These are phyloP conservation scores for Archegozetes longisetosus DNA, from an alignment of 1,140 invertebrate genomes.

Conservation along the genomic window DNA sequence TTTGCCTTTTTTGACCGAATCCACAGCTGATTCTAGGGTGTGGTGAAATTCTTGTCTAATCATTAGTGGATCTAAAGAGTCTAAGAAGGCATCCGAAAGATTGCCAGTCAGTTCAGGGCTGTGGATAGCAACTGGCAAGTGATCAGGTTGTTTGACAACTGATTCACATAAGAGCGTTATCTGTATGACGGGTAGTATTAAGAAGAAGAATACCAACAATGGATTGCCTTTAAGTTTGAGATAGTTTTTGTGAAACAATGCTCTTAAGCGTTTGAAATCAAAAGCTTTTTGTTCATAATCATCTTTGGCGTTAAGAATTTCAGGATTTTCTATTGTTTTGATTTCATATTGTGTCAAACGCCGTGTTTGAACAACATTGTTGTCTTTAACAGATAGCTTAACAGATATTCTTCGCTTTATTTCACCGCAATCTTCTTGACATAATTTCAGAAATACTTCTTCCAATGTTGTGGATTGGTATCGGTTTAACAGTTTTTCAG, in stretches of 20 bases:
- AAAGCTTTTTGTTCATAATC: neutral
- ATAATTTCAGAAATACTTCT: slow-evolving; percentile 78
- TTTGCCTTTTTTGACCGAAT: slow-evolving; percentile 11
- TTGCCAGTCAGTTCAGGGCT: slow-evolving; percentile 24
- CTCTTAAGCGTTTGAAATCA: neutral
- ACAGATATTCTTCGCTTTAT: slow-evolving; percentile 3
- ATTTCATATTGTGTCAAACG: neutral
- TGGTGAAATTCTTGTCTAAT: slow-evolving; percentile 11
- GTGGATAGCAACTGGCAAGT: slow-evolving; percentile 62
- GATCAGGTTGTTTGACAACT: slow-evolving; percentile 70
- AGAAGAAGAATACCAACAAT: slow-evolving; percentile 49
- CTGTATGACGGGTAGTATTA: slow-evolving; percentile 74
- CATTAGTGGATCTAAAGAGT: neutral
- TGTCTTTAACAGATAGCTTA: neutral
- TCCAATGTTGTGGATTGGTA: slow-evolving; percentile 69
- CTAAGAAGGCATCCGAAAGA: slow-evolving; percentile 3
- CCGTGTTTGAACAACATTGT: neutral
- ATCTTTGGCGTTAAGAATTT: slow-evolving; percentile 1
- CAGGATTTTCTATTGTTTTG: neutral
- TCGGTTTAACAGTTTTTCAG: slow-evolving; percentile 57
- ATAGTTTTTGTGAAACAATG: slow-evolving; percentile 11
- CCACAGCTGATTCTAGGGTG: slow-evolving; percentile 2
- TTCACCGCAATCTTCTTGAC: slow-evolving; percentile 13
- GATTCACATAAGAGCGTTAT: slow-evolving; percentile 82
- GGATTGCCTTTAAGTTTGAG: slow-evolving; percentile 18